Conservation (phyloP, 2,797 vertebrate genomes). For the Chelmon rostratus region DNA sequence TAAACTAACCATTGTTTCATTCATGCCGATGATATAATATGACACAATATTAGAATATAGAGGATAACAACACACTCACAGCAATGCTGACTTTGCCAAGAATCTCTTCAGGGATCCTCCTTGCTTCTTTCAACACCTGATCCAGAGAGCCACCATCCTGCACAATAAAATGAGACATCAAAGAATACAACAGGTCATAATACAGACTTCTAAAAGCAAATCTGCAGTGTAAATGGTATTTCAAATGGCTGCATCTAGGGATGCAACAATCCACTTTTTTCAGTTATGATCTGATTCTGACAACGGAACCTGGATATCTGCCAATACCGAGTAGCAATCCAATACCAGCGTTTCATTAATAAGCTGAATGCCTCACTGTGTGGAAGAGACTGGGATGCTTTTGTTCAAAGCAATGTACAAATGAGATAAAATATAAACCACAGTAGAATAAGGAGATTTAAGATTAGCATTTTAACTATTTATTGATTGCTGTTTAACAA, state of each 20-base stretch:
- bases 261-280: no score
- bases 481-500: no score
- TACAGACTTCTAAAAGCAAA: background rate
- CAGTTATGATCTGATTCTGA: no score
- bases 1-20: background rate
- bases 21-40: background rate
- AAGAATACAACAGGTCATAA: background rate
- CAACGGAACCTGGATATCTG: no score
- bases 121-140: conserved; percentile 92
- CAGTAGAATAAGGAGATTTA: no score
- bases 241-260: background rate
- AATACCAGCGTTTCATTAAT: no score
- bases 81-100: conserved; percentile 94
- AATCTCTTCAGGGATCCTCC: conserved; percentile 92
- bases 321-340: no score
- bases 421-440: no score
- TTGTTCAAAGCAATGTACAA: no score
- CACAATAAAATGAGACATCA: background rate
- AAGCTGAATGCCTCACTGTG: no score
- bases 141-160: conserved; percentile 93
- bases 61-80: conserved; percentile 79
- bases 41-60: background rate
- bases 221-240: background rate
- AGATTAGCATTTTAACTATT: no score
- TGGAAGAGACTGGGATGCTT: no score